Evolutionary conservation across 2,113 vertebrate species (phyloP).

Genomic region (Neogale vison): DNA sequence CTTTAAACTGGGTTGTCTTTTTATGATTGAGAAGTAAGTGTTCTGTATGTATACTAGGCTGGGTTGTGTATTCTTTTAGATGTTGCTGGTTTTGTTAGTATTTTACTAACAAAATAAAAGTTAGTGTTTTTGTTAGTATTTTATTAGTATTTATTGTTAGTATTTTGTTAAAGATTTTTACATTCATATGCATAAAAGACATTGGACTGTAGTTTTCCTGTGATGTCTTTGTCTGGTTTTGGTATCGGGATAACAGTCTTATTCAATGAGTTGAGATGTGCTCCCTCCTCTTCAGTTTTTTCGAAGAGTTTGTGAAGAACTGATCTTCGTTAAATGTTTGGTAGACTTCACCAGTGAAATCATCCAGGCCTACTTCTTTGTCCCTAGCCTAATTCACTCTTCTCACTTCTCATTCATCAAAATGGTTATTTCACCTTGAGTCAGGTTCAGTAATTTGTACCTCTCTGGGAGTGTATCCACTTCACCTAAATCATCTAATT

Average conservation of each 20-base stretch:
- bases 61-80: background rate
- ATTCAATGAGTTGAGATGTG: background rate
- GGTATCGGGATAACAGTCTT: background rate
- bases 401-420: background rate
- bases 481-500: background rate
- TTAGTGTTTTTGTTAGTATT: too few relatives aligned
- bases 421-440: background rate
- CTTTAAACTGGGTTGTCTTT: background rate
- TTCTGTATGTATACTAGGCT: background rate
- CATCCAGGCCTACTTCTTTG: background rate
- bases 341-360: background rate
- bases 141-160: background rate
- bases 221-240: background rate
- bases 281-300: background rate
- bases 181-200: background rate
- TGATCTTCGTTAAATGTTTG: background rate
- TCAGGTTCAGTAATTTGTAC: background rate
- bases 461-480: background rate
- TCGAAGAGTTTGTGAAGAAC: background rate
- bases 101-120: background rate
- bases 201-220: background rate
- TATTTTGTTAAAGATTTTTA: background rate
- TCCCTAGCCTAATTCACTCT: background rate
- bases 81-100: background rate
- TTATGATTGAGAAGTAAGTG: background rate